Evolutionary conservation across 1,140 invertebrate genomes (phyloP).

Genomic region (Drosophila teissieri): DNA sequence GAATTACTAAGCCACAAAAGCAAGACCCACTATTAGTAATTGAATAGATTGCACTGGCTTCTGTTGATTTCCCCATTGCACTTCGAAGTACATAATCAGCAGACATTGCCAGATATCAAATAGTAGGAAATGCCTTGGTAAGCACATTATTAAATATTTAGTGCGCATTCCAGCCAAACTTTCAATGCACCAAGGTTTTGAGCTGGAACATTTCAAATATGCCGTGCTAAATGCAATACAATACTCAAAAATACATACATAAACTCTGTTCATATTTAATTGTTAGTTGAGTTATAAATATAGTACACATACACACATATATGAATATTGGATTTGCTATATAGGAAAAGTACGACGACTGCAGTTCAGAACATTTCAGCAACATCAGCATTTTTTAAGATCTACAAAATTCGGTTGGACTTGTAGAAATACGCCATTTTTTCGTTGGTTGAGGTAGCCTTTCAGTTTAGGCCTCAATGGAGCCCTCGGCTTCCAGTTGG

Average conservation of each 20-base stretch:
- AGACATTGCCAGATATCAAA: not conserved
- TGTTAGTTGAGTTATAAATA: slow-evolving; percentile 43
- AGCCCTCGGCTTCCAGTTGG: slow-evolving; percentile 66
- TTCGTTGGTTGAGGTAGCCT: slow-evolving; percentile 62
- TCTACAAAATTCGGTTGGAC: slow-evolving; percentile 26
- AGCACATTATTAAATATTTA: slow-evolving; percentile 17
- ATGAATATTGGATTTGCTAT: slow-evolving; percentile 58
- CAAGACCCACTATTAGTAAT: slow-evolving; percentile 27
- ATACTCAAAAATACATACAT: not conserved
- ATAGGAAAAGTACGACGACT: slow-evolving; percentile 72
- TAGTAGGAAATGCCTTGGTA: not conserved
- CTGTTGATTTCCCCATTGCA: slow-evolving; percentile 54
- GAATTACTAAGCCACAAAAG: slow-evolving; percentile 54
- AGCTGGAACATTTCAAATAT: no score
- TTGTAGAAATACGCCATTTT: slow-evolving; percentile 59
- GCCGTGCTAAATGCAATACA: not conserved
- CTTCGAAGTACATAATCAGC: slow-evolving; percentile 66
- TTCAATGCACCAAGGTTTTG: no score
- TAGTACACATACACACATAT: slow-evolving; percentile 80
- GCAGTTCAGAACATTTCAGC: slow-evolving; percentile 81
- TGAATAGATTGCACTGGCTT: slow-evolving; percentile 20
- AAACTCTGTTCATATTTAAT: slow-evolving; percentile 46
- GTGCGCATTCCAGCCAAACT: not conserved
- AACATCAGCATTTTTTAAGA: slow-evolving; percentile 70
- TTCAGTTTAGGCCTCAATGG: slow-evolving; percentile 58